These are phyloP conservation scores for Phrynocephalus versicolor DNA, from an alignment of 2,113 vertebrate species.

Conservation along the genomic window DNA sequence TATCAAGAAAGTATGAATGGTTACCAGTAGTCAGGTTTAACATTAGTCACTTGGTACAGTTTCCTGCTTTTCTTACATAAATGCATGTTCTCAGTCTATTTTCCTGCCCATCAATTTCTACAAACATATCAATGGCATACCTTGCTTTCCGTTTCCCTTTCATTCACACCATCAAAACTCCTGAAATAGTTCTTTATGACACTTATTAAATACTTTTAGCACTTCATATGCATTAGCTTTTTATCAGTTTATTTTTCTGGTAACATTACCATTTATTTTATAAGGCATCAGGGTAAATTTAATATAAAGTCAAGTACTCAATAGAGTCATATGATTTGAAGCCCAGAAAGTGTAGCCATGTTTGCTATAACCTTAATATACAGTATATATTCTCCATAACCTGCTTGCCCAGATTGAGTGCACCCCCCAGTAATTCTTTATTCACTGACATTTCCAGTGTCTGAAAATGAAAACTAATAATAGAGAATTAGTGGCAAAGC, in stretches of 20 bases:
- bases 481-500: no score
- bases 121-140: background rate
- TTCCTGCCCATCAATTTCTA: background rate
- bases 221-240: background rate
- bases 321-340: no score
- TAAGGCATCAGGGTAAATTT: no score
- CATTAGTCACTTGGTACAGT: background rate
- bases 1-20: background rate
- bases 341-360: no score
- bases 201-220: background rate
- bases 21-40: background rate
- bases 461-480: no score
- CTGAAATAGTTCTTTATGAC: background rate
- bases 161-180: background rate
- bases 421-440: no score
- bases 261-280: no score
- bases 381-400: no score
- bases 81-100: background rate
- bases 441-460: no score
- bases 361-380: no score
- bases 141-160: background rate
- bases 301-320: no score
- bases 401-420: no score
- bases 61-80: background rate
- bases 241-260: background rate